A percentile compares a stretch with the other conserved stretches of the same genome.
These are phyloP conservation scores for Corythaixoides concolor DNA, from an alignment of 2,113 vertebrate species.

Conservation along the genomic window DNA sequence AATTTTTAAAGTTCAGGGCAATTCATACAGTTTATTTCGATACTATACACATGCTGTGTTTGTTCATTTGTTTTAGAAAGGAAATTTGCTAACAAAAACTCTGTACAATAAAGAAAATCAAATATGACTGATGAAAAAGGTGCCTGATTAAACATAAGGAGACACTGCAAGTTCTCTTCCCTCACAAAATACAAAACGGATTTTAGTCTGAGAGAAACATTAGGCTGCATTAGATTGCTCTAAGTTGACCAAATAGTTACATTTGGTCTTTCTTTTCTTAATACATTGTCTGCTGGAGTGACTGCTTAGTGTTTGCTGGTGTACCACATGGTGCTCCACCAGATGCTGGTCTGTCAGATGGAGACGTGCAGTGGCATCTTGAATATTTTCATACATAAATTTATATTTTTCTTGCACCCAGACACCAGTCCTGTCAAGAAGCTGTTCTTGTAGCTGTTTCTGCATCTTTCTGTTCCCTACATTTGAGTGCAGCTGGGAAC, in stretches of 20 bases:
- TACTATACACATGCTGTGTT: not conserved
- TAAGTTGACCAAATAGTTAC: not conserved
- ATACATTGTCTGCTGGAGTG: not conserved
- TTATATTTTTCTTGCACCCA: not conserved
- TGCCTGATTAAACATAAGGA: not conserved
- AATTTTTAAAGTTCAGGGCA: not conserved
- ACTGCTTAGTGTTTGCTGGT: not conserved
- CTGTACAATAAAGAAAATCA: not conserved
- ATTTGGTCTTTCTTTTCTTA: not conserved
- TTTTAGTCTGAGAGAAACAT: not conserved
- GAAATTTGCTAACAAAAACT: not conserved
- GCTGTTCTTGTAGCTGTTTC: not conserved
- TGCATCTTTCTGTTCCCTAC: not conserved
- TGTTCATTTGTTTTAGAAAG: not conserved
- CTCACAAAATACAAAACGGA: not conserved
- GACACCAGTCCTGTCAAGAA: not conserved
- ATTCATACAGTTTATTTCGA: not conserved
- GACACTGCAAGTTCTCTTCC: not conserved
- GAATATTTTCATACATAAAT: slow-evolving; percentile 9
- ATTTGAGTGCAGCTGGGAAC: not conserved
- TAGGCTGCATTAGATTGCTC: not conserved
- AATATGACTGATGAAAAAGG: fast-evolving
- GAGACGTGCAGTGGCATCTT: not conserved
- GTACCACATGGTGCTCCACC: not conserved
- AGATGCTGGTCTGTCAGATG: slow-evolving; percentile 21